Evolutionary conservation across 2,888 invertebrate genomes (phyloP).

Genomic region (Abrostola triplasia): DNA sequence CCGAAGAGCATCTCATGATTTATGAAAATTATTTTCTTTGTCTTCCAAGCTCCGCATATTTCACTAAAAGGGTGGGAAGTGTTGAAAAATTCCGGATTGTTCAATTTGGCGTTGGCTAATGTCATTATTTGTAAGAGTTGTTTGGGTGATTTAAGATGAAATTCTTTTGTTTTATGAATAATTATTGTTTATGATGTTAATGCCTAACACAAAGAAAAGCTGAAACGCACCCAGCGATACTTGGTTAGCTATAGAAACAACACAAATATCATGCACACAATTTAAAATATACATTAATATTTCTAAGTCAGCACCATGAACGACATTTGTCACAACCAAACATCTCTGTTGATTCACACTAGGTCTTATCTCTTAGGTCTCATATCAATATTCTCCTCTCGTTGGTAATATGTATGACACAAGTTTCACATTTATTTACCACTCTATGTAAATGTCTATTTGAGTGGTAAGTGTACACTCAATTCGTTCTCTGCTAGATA

Average conservation of each 20-base stretch:
- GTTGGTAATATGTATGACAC: constrained; percentile 40
- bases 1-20: constrained; percentile 32
- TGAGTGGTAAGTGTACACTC: constrained; percentile 6
- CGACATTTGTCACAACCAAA: constrained; percentile 1
- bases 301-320: not conserved
- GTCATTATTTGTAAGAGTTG: constrained; percentile 13
- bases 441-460: constrained; percentile 53
- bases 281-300: not conserved
- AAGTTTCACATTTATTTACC: constrained; percentile 54
- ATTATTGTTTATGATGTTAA: too few relatives aligned
- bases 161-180: too few relatives aligned
- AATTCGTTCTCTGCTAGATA: constrained; percentile 1
- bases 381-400: constrained; percentile 44
- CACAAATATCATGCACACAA: not conserved
- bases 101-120: constrained; percentile 29
- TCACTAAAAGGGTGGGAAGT: constrained; percentile 29
- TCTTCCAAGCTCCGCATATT: constrained; percentile 34
- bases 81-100: constrained; percentile 36
- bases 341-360: not conserved
- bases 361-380: constrained; percentile 22
- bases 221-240: too few relatives aligned
- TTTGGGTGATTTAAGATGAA: too few relatives aligned
- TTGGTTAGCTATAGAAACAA: not conserved
- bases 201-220: too few relatives aligned
- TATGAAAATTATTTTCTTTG: constrained; percentile 51